Percentiles rank a stretch among this genome's conserved stretches.
phyloP scores from a whole-genome alignment of 2,888 invertebrate species.

The Meandrusa payeni region DNA sequence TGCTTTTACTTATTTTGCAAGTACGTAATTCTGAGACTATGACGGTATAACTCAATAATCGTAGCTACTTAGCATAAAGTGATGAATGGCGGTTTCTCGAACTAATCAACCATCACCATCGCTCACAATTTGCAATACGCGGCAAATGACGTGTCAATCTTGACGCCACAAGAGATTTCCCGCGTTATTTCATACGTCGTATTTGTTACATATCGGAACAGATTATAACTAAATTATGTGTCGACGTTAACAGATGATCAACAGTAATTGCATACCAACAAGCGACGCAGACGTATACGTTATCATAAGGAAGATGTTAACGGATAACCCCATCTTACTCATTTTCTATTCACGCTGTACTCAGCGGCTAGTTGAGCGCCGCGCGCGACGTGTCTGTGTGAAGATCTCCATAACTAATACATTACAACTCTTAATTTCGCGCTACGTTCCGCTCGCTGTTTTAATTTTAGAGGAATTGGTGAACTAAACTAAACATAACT shows the following conservation, averaged over 20 bases:
- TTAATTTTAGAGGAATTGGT: too few species aligned
- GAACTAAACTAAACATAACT: too few species aligned
- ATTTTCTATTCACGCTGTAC: too few species aligned
- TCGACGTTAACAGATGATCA: slow-evolving; percentile 17
- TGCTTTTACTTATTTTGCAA: too few species aligned
- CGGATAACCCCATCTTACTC: too few species aligned
- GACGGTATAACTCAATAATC: slow-evolving; percentile 10
- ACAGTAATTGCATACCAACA: slow-evolving; percentile 15
- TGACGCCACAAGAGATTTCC: slow-evolving; percentile 18
- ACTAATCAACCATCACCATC: slow-evolving; percentile 13
- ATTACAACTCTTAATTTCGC: too few species aligned
- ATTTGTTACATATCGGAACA: slow-evolving; percentile 20
- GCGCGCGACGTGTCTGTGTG: too few species aligned
- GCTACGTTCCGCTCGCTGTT: too few species aligned
- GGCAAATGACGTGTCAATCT: slow-evolving; percentile 25
- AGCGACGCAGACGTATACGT: neutral
- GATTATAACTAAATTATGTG: slow-evolving; percentile 23
- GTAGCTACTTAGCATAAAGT: slow-evolving; percentile 13
- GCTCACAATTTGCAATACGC: slow-evolving; percentile 22
- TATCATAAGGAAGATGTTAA: too few species aligned
- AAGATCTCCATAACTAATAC: too few species aligned
- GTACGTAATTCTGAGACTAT: neutral
- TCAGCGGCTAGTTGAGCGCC: too few species aligned
- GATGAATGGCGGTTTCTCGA: slow-evolving; percentile 15
- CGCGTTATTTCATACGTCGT: slow-evolving; percentile 15